Conservation (phyloP, 2,888 invertebrate species). For the Phengaris arion region DNA sequence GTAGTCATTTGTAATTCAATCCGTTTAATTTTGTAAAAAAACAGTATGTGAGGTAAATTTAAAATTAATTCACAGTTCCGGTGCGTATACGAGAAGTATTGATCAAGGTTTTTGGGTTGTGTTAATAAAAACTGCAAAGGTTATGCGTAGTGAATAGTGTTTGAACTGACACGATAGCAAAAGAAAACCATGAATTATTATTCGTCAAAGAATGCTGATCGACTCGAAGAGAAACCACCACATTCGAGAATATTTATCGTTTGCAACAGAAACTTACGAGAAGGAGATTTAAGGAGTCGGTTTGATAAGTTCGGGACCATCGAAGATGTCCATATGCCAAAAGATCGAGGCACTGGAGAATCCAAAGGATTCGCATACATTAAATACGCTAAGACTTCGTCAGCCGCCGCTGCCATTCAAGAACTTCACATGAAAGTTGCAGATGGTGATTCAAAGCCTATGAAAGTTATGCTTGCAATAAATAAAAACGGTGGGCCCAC, state of each 20-base stretch:
- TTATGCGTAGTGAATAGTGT: background rate
- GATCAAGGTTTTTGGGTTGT: background rate
- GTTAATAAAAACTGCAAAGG: background rate
- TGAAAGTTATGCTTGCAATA: conserved; percentile 95
- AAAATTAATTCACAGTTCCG: background rate
- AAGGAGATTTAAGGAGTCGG: conserved; percentile 87
- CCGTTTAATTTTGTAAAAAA: background rate
- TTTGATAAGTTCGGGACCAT: conserved; percentile 91
- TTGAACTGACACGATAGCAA: conserved; percentile 19
- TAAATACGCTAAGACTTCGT: conserved; percentile 93
- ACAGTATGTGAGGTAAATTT: background rate
- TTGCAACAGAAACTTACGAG: conserved; percentile 84
- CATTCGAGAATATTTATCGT: conserved; percentile 94
- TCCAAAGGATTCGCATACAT: conserved; percentile 95
- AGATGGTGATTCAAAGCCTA: conserved; percentile 85
- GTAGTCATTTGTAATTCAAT: background rate
- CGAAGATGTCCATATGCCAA: conserved; percentile 93
- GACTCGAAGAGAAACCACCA: conserved; percentile 84
- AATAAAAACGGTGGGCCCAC: conserved; percentile 56
- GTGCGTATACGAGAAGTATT: background rate
- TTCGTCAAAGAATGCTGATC: conserved; percentile 47
- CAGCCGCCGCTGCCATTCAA: conserved; percentile 93
- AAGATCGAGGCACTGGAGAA: conserved; percentile 89
- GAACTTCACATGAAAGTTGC: conserved; percentile 90
- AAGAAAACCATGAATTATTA: conserved; percentile 10